phyloP scores from a whole-genome alignment of 2,113 vertebrate genomes.

The Stigmatopora nigra region DNA sequence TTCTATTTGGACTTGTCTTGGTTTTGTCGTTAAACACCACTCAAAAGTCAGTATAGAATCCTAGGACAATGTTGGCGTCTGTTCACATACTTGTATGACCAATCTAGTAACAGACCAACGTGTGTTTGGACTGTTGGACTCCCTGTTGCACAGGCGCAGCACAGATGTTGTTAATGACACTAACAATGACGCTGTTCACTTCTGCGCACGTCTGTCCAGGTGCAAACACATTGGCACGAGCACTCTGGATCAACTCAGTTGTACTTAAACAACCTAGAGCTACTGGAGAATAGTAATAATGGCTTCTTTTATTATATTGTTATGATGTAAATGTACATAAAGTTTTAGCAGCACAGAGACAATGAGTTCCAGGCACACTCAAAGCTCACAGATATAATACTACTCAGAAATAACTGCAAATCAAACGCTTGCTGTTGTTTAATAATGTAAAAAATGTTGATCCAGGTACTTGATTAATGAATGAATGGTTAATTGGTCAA shows the following conservation, averaged over 20 bases:
- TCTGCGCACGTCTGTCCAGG: not conserved
- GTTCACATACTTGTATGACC: not conserved
- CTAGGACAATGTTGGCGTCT: not conserved
- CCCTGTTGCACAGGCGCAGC: conserved; percentile 4
- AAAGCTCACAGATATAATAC: too few relatives aligned
- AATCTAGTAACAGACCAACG: not conserved
- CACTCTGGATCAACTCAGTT: conserved; percentile 2
- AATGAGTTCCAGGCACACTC: too few relatives aligned
- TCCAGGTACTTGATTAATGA: not conserved
- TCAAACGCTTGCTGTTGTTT: not conserved
- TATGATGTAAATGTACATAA: not conserved
- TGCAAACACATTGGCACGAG: not conserved
- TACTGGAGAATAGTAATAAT: not conserved
- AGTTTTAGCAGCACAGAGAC: not conserved
- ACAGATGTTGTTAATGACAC: conserved; percentile 7
- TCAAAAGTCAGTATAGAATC: not conserved
- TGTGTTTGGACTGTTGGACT: not conserved
- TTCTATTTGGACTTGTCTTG: not conserved
- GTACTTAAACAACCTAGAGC: not conserved
- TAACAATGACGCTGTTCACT: not conserved
- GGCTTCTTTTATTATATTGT: not conserved
- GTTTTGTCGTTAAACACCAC: too few relatives aligned
- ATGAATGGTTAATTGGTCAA: not conserved
- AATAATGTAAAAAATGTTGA: not conserved
- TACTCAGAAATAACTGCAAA: too few relatives aligned